These are phyloP conservation scores for Melinaea menophilus DNA, from an alignment of 2,888 invertebrate species.

Conservation along the genomic window DNA sequence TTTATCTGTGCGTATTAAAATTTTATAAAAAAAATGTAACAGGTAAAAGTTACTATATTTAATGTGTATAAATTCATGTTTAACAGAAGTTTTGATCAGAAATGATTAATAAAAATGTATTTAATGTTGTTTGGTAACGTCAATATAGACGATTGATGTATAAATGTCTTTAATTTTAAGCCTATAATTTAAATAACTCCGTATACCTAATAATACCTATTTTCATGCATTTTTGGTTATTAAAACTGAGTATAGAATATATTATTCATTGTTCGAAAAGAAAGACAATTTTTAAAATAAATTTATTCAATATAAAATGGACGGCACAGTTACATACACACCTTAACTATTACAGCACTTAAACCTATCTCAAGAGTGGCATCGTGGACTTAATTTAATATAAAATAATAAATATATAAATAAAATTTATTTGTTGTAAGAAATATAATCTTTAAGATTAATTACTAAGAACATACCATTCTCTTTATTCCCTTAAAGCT, in stretches of 20 bases:
- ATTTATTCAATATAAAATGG: conserved; percentile 26
- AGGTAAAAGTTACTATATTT: not conserved
- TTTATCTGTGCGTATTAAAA: not conserved
- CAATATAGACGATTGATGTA: conserved; percentile 18
- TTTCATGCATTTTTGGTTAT: too few species aligned
- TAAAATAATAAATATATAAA: too few species aligned
- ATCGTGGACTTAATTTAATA: not conserved
- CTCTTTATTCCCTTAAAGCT: too few species aligned
- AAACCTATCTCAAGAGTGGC: not conserved
- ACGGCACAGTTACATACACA: conserved; percentile 37
- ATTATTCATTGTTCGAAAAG: too few species aligned
- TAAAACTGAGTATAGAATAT: too few species aligned
- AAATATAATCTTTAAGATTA: too few species aligned
- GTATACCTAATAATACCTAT: too few species aligned
- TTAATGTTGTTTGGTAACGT: conserved; percentile 19
- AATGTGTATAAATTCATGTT: not conserved
- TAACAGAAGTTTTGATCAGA: not conserved
- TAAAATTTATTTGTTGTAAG: too few species aligned
- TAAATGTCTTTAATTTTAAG: not conserved
- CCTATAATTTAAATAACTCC: too few species aligned
- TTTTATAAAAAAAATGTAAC: not conserved
- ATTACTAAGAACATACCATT: too few species aligned
- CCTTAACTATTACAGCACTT: not conserved
- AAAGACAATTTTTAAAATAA: conserved; percentile 6
- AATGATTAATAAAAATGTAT: not conserved